These are phyloP conservation scores for Gnatocerus cornutus DNA, from an alignment of 2,888 invertebrate genomes.

Conservation along the genomic window DNA sequence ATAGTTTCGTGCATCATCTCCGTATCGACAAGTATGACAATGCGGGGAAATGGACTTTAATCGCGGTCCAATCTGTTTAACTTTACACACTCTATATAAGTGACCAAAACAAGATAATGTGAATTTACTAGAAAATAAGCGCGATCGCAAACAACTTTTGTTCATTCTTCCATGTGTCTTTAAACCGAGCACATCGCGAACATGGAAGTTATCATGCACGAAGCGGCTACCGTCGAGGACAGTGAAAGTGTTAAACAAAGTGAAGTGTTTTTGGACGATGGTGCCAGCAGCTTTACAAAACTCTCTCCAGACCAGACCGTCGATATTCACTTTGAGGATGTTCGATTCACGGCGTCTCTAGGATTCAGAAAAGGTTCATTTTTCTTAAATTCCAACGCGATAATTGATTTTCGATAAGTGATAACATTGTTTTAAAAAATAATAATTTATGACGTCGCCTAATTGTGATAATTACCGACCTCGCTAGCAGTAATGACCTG, in stretches of 20 bases:
- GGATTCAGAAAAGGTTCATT: constrained; percentile 82
- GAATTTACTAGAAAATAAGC: constrained; percentile 47
- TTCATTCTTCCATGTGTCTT: constrained; percentile 40
- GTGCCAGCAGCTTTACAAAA: constrained; percentile 56
- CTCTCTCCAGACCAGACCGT: constrained; percentile 67
- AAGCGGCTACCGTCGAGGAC: constrained; percentile 53
- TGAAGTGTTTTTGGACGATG: constrained; percentile 9
- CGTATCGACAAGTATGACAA: constrained; percentile 21
- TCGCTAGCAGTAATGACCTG: background rate
- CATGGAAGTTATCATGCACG: constrained; percentile 62
- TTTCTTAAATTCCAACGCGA: background rate
- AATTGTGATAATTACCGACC: background rate
- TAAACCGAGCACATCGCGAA: constrained; percentile 7
- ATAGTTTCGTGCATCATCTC: background rate
- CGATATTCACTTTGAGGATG: constrained; percentile 83
- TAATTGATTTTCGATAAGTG: background rate
- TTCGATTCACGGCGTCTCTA: constrained; percentile 81
- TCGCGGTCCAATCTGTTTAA: constrained; percentile 59
- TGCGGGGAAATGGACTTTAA: constrained; percentile 60
- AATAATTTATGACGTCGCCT: background rate
- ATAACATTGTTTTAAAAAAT: background rate
- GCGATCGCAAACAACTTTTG: constrained; percentile 41
- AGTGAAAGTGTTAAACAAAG: constrained; percentile 51
- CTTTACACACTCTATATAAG: constrained; percentile 62
- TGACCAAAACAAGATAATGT: constrained; percentile 58